These are phyloP conservation scores for Agrotis puta DNA, from an alignment of 2,888 invertebrate genomes.

Conservation along the genomic window DNA sequence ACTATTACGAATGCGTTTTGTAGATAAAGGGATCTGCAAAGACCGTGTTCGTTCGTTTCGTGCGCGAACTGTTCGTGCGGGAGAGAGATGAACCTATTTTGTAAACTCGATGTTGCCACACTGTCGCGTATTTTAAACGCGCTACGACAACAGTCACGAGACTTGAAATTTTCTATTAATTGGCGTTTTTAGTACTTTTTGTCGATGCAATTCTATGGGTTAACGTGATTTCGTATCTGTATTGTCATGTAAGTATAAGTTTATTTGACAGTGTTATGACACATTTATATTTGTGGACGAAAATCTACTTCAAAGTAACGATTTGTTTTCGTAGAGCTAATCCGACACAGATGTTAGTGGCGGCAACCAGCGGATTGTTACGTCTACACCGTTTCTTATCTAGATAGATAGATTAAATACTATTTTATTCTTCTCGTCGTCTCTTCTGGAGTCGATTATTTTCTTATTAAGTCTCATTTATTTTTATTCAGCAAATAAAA, in stretches of 20 bases:
- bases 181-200: conserved; percentile 83
- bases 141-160: conserved; percentile 81
- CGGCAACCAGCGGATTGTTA: conserved; percentile 37
- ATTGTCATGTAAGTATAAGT: conserved; percentile 75
- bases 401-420: conserved; percentile 55
- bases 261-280: conserved; percentile 74
- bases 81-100: conserved; percentile 76
- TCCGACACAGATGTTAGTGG: conserved; percentile 60
- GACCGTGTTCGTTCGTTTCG: conserved; percentile 70
- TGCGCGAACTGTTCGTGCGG: conserved; percentile 58
- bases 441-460: conserved; percentile 68
- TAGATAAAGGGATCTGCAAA: conserved; percentile 71
- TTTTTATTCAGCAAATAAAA: conserved; percentile 86
- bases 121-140: conserved; percentile 80
- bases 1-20: conserved; percentile 81
- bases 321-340: conserved; percentile 67
- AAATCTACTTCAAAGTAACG: conserved; percentile 67
- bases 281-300: conserved; percentile 70
- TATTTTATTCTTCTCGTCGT: conserved; percentile 65
- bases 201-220: conserved; percentile 76
- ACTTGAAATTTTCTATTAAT: conserved; percentile 87
- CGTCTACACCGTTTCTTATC: conserved; percentile 42
- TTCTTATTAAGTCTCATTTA: conserved; percentile 79
- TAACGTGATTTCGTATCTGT: conserved; percentile 77
- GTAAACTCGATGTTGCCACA: conserved; percentile 64